These are phyloP conservation scores for Theristicus caerulescens DNA, from an alignment of 2,113 vertebrate genomes.

Conservation along the genomic window DNA sequence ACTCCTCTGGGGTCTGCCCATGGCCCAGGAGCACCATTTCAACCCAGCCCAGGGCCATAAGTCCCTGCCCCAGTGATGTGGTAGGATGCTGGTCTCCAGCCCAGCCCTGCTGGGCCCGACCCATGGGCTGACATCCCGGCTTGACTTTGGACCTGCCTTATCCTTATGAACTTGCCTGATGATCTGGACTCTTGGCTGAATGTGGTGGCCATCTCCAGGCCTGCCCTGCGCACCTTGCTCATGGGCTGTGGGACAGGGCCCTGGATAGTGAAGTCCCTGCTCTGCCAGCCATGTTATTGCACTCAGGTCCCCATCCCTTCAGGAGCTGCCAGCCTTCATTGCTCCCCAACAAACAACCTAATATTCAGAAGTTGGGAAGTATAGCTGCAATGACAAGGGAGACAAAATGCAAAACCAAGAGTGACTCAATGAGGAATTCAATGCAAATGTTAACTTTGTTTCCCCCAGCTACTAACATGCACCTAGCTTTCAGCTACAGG, in stretches of 20 bases:
- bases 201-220: background rate
- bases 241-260: background rate
- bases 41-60: background rate
- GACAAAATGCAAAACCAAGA: background rate
- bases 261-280: background rate
- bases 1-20: background rate
- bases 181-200: background rate
- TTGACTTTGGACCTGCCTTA: background rate
- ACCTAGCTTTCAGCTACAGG: background rate
- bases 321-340: background rate
- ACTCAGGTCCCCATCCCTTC: background rate
- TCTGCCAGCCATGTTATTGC: background rate
- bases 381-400: background rate
- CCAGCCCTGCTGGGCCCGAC: background rate
- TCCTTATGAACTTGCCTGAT: background rate
- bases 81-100: background rate
- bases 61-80: background rate
- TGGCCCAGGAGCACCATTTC: background rate
- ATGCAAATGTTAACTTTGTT: background rate
- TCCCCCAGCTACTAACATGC: background rate
- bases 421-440: background rate
- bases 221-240: background rate
- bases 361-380: background rate
- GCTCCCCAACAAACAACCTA: background rate
- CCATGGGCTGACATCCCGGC: background rate